A percentile compares a stretch with the other conserved stretches of the same genome.
These are phyloP conservation scores for Elachura formosa DNA, from an alignment of 2,113 vertebrate species.

Conservation along the genomic window DNA sequence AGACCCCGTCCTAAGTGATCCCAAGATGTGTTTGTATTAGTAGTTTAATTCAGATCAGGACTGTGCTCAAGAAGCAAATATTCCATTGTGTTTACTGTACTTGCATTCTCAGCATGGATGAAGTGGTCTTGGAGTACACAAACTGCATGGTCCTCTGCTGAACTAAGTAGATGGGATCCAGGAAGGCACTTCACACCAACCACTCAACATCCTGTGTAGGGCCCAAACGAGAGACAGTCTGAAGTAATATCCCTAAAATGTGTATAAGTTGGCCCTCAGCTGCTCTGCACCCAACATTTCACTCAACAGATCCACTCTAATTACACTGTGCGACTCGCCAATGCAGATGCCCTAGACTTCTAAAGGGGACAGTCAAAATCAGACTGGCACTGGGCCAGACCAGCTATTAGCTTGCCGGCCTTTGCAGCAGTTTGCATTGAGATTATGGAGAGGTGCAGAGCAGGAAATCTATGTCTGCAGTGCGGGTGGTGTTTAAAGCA, in stretches of 20 bases:
- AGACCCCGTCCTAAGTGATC: neutral
- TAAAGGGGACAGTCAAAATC: neutral
- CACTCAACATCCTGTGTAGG: neutral
- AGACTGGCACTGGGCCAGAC: slow-evolving; percentile 18
- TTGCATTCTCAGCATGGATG: neutral
- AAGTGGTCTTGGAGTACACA: neutral
- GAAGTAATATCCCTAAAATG: neutral
- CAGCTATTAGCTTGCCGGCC: slow-evolving; percentile 17
- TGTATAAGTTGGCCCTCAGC: neutral
- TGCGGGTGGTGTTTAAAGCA: neutral
- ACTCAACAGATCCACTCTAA: neutral
- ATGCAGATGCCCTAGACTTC: slow-evolving; percentile 5
- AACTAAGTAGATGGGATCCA: neutral
- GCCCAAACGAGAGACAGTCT: fast-evolving
- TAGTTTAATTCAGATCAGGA: neutral
- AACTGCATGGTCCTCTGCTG: neutral
- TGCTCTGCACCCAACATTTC: neutral
- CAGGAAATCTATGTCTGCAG: slow-evolving; percentile 36
- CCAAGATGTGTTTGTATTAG: neutral
- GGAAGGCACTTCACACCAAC: neutral
- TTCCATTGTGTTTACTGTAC: neutral
- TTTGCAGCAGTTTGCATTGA: slow-evolving; percentile 23
- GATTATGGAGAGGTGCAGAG: neutral
- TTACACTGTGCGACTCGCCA: neutral
- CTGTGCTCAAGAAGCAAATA: neutral